Evolutionary conservation across 2,888 invertebrate genomes (phyloP), one percentile per base, ranked within the genome.

Genomic region (Eupithecia tripunctaria): DNA sequence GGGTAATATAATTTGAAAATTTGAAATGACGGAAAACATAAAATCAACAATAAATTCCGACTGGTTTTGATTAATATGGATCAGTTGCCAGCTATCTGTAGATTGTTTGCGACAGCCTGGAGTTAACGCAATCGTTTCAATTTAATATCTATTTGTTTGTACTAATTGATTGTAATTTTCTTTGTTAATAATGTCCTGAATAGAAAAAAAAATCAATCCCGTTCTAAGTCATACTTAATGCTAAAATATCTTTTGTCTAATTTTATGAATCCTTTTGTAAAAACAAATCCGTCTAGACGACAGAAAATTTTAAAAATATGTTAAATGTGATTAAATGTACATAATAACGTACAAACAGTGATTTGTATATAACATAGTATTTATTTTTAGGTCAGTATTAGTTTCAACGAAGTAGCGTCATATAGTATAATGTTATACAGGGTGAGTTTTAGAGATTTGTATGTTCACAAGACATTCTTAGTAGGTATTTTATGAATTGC

Each of bases 381-480:
- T 81, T 83, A 82, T 82, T 81, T 67, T 76, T 83, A 81, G 81
- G 77, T 81, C 81, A 82, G 81, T 83, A 81, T 81, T 81, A 80
- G 76, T 74, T 74, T 70, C 76, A 80, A 76, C 78, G 81, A 79
- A 76, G 51, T 70, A 70, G 74, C 63, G 64, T 68, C 65, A 60
- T 18, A 86, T 86, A 43, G 7, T 4, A 0, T 56, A 14, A 56
- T 56, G 56, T 25, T 25, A 56, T 56, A 56, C 56, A 56, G 56
- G 56, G 51, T 51, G 51, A 21, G 56, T 56, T 21, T 56, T 1
- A n/a, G 2, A 10, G 47, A n/a, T 21, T 21, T 51, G 10, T n/a
- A 43, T 10, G 10, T 51, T 21, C 8, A n/a, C 21, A 10, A 15
- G 10, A 51, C 47, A 51, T 21, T 21, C n/a, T 51, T 10, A 51